Evolutionary conservation across 1,140 invertebrate genomes (phyloP), one percentile per base, ranked within the genome.

Genomic region (Metaphire vulgaris): DNA sequence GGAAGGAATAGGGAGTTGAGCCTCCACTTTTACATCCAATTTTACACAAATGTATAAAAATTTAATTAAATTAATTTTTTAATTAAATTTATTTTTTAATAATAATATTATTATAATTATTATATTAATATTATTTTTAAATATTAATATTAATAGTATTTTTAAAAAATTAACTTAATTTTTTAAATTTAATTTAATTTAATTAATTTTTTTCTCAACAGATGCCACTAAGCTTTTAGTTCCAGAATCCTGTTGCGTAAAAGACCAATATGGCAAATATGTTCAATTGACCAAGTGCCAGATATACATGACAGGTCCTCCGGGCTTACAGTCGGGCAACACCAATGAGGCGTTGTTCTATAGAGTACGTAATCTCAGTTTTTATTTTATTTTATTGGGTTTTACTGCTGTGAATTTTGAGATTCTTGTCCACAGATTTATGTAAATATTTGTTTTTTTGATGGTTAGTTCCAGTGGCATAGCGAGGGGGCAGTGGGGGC

Each of bases 331-430:
- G 41, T 64, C 34, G 21, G 72, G 72, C 29, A 33, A 74, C 29
- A 28, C 6, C 0, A 74, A 74, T n/a, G 72, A 65, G n/a, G 34
- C 29, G 28, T 21, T 74, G 2, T 65, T 33, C 26, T 74, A 74
- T 32, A 41, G 72, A 41, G 72, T 74, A 41, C 16, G n/a, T n/a
- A n/a, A n/a, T n/a, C n/a, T n/a, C n/a, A n/a, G n/a, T n/a, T n/a
- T n/a, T n/a, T n/a, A n/a, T n/a, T n/a, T n/a, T n/a, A n/a, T n/a
- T n/a, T n/a, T n/a, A n/a, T n/a, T n/a, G n/a, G n/a, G n/a, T n/a
- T n/a, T n/a, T n/a, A n/a, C n/a, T n/a, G n/a, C n/a, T n/a, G n/a
- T n/a, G n/a, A n/a, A n/a, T n/a, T n/a, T n/a, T n/a, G n/a, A n/a
- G n/a, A n/a, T n/a, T n/a, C n/a, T n/a, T n/a, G n/a, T n/a, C n/a